Percentiles rank a stretch among this genome's conserved stretches.
Evolutionary conservation across 2,113 vertebrate species (phyloP).

Genomic region (Mesembrinibis cayennensis): DNA sequence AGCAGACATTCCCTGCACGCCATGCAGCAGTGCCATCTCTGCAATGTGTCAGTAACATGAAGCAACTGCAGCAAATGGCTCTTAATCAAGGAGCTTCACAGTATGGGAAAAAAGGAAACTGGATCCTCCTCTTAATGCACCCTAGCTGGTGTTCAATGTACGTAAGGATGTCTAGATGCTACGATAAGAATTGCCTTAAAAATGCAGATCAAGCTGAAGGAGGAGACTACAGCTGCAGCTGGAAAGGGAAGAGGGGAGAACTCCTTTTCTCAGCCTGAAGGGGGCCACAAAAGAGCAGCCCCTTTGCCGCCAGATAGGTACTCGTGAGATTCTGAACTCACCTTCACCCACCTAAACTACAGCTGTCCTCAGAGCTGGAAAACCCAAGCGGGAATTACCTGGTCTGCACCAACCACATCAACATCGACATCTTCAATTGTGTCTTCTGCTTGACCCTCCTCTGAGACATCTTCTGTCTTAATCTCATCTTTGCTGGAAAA

Average conservation of each 20-base stretch:
- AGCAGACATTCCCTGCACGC: not conserved
- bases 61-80: not conserved
- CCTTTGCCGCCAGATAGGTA: not conserved
- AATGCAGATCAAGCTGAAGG: not conserved
- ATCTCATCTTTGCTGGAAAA: slow-evolving; percentile 21
- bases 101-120: not conserved
- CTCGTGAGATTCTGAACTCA: not conserved
- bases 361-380: not conserved
- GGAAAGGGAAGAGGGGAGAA: not conserved
- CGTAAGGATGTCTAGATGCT: not conserved
- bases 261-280: not conserved
- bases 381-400: not conserved
- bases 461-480: slow-evolving; percentile 2
- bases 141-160: not conserved
- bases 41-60: not conserved
- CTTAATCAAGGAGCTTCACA: not conserved
- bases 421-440: not conserved
- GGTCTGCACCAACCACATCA: slow-evolving; percentile 52
- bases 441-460: not conserved
- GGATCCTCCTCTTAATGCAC: not conserved
- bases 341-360: not conserved
- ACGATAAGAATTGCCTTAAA: not conserved
- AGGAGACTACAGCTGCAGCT: not conserved
- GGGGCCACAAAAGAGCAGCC: not conserved
- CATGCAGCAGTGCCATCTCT: not conserved